Evolutionary conservation across 2,888 invertebrate species (phyloP), one percentile per base, ranked within the genome.

Genomic region (Epinotia ramella): DNA sequence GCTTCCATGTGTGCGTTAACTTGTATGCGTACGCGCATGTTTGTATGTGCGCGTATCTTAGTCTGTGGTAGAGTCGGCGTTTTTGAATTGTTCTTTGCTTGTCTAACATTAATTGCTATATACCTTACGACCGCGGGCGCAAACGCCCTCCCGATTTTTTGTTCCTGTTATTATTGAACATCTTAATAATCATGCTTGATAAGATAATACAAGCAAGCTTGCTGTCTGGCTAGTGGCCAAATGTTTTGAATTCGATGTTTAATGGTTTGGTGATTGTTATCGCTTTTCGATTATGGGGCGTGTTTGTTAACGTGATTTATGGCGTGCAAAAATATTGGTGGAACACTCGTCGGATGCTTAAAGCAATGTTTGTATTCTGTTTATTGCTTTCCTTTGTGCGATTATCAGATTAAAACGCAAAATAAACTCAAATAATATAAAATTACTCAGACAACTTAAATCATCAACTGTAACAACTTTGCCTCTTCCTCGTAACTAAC

Each of bases 101-200:
- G 89, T 90, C 91, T 91, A 90, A 90, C 88, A 89, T 91, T 94
- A 94, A 94, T 94, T 93, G 91, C 90, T 91, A 89, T 93, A 94
- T 93, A 92, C 89, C 90, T 93, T 91, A 87, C 91, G 87, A 89
- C 91, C 92, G 87, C 88, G 79, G 89, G 92, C 91, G 81, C 77
- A 76, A 78, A 82, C 81, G 82, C 81, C 82, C 80, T 79, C 79
- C 78, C 68, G 78, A 77, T 83, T 82, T 81, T 83, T 81, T 81
- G 80, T 81, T 80, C 79, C 69, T n/a, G 78, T 78, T 80, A 73
- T 79, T 82, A 82, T 78, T 81, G 80, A 80, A 84, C 81, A 83
- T 85, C 85, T 88, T 86, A 87, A 89, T 89, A 87, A 88, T 82
- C 82, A 84, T 79, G 79, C 76, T 78, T 79, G 79, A 81, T 80